phyloP scores from a whole-genome alignment of 2,113 vertebrate genomes.

The Ramphastos sulfuratus region DNA sequence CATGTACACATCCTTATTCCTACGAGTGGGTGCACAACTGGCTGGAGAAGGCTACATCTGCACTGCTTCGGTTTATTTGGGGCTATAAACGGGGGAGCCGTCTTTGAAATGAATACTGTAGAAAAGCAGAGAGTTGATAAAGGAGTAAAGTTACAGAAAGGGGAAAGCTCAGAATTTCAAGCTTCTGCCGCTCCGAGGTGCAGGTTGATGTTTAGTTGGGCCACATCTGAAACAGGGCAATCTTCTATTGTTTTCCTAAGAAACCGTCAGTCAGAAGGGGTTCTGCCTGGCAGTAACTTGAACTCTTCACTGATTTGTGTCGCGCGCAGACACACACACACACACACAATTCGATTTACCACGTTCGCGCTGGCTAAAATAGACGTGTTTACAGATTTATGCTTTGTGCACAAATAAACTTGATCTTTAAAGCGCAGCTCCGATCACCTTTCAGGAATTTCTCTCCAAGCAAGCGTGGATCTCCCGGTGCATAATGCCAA shows the following conservation, averaged over 20 bases:
- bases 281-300: background rate
- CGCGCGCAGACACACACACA: background rate
- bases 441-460: background rate
- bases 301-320: background rate
- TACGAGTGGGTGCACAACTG: background rate
- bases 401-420: conserved; percentile 1
- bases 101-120: conserved; percentile 62
- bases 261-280: background rate
- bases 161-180: background rate
- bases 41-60: conserved; percentile 6
- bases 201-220: background rate
- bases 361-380: background rate
- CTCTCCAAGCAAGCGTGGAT: background rate
- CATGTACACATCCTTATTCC: background rate
- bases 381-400: conserved; percentile 15
- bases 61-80: background rate
- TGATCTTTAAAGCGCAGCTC: background rate
- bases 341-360: background rate
- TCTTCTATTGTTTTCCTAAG: background rate
- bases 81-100: conserved; percentile 7
- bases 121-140: background rate
- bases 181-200: background rate
- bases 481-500: background rate
- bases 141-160: background rate
- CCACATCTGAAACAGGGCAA: background rate